Conservation (phyloP, 2,888 invertebrate genomes). For the Drosophila mulleri region DNA sequence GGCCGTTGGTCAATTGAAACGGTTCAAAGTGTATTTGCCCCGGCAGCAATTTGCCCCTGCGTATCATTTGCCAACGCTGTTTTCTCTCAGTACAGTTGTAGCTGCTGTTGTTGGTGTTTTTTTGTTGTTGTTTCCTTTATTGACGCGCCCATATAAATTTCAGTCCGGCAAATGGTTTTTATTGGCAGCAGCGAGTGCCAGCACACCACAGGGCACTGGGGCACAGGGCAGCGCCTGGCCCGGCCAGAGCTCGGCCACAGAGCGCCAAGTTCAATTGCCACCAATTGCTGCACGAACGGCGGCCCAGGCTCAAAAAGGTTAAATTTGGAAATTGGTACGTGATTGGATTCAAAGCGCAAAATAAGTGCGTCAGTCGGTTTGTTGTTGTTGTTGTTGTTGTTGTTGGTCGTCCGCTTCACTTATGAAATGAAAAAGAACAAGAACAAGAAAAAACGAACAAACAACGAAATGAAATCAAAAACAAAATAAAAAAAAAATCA, state of each 20-base stretch:
- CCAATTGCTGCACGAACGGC: slow-evolving; percentile 51
- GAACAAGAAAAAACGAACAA: background rate
- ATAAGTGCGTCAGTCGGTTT: slow-evolving; percentile 73
- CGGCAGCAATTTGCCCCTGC: slow-evolving; percentile 48
- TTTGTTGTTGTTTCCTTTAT: slow-evolving; percentile 37
- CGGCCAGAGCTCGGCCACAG: slow-evolving; percentile 17
- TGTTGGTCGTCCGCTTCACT: slow-evolving; percentile 53
- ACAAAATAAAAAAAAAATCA: slow-evolving; percentile 28
- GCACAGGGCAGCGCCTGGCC: background rate
- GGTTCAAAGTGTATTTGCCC: slow-evolving; percentile 71
- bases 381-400: slow-evolving; percentile 15
- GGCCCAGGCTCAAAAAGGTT: slow-evolving; percentile 69
- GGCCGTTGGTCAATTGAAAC: slow-evolving; percentile 73
- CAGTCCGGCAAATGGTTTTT: slow-evolving; percentile 79
- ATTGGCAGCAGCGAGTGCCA: slow-evolving; percentile 64
- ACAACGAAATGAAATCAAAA: slow-evolving; percentile 24
- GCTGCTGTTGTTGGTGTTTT: background rate
- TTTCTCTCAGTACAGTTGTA: no score
- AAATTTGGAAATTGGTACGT: slow-evolving; percentile 80
- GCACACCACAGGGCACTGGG: slow-evolving; percentile 13
- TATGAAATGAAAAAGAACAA: slow-evolving; percentile 61
- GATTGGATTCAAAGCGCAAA: slow-evolving; percentile 80
- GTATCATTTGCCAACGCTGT: slow-evolving; percentile 43
- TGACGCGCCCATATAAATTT: slow-evolving; percentile 76
- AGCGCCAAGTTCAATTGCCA: slow-evolving; percentile 54